Evolutionary conservation across 2,113 vertebrate genomes (phyloP).

Genomic region (Hemiscyllium ocellatum): DNA sequence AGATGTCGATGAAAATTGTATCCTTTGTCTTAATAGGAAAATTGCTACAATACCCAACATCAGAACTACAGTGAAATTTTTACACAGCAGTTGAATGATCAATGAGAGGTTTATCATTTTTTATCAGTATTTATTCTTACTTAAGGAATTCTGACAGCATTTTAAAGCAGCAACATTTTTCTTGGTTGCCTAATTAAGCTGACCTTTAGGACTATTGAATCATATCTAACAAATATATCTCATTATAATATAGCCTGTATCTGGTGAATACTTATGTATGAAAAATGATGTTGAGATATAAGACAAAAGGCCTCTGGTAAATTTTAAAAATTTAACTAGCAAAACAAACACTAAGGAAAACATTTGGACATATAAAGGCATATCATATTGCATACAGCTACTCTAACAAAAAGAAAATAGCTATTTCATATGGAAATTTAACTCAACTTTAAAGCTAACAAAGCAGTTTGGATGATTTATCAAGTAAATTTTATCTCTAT

Average conservation of each 20-base stretch:
- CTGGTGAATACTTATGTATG: not conserved
- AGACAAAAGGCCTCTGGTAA: not conserved
- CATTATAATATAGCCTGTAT: not conserved
- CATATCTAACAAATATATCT: not conserved
- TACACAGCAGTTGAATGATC: not conserved
- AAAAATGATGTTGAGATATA: too few species aligned
- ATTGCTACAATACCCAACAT: not conserved
- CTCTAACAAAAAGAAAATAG: not conserved
- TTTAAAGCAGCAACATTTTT: not conserved
- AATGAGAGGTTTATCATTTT: slow-evolving; percentile 9
- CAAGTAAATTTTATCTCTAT: not conserved
- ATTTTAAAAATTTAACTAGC: not conserved
- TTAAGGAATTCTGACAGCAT: not conserved
- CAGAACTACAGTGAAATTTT: not conserved
- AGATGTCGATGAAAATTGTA: not conserved
- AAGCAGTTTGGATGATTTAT: not conserved
- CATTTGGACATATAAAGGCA: not conserved
- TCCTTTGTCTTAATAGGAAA: not conserved
- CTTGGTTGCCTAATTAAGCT: not conserved
- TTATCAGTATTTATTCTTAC: not conserved
- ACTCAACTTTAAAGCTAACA: not conserved
- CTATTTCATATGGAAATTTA: not conserved
- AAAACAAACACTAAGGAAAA: not conserved
- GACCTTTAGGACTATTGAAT: not conserved
- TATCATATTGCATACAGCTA: not conserved